These are phyloP conservation scores for Naso thynnoides DNA, from an alignment of 2,797 vertebrate genomes.

Conservation along the genomic window DNA sequence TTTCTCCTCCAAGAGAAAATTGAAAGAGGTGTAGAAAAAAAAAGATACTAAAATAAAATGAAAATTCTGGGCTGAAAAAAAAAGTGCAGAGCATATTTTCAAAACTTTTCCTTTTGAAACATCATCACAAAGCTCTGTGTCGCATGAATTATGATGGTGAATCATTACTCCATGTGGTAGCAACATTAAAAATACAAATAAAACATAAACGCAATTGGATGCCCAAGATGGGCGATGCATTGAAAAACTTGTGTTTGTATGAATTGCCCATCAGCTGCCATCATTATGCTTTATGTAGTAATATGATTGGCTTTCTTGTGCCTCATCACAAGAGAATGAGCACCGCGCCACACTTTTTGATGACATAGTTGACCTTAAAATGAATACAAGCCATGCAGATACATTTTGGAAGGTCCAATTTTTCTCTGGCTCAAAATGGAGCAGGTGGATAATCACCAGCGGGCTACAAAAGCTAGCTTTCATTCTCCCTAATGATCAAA, in stretches of 20 bases:
- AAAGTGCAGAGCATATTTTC: not conserved
- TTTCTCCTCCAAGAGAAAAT: not conserved
- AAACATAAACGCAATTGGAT: conserved; percentile 7
- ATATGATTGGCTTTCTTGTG: conserved; percentile 52
- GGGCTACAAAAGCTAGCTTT: conserved; percentile 58
- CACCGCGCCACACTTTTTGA: conserved; percentile 55
- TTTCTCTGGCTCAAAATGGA: conserved; percentile 51
- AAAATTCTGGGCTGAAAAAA: not conserved
- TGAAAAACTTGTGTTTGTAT: conserved; percentile 41
- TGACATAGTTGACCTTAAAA: conserved; percentile 42
- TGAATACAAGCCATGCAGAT: conserved; percentile 42
- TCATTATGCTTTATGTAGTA: conserved; percentile 38
- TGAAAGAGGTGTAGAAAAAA: not conserved
- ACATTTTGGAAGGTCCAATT: conserved; percentile 61
- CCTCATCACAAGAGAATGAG: conserved; percentile 48
- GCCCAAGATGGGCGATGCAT: not conserved
- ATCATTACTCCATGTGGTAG: not conserved
- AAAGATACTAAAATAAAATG: not conserved
- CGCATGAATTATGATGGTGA: not conserved
- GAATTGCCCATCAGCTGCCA: conserved; percentile 47
- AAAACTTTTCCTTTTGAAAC: not conserved
- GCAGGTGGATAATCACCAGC: conserved; percentile 72
- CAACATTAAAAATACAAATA: not conserved
- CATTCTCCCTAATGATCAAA: conserved; percentile 69
- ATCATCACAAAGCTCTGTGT: not conserved